Percentiles rank a stretch among this genome's conserved stretches.
These are phyloP conservation scores for Psophia crepitans DNA, from an alignment of 2,113 vertebrate genomes.

Conservation along the genomic window DNA sequence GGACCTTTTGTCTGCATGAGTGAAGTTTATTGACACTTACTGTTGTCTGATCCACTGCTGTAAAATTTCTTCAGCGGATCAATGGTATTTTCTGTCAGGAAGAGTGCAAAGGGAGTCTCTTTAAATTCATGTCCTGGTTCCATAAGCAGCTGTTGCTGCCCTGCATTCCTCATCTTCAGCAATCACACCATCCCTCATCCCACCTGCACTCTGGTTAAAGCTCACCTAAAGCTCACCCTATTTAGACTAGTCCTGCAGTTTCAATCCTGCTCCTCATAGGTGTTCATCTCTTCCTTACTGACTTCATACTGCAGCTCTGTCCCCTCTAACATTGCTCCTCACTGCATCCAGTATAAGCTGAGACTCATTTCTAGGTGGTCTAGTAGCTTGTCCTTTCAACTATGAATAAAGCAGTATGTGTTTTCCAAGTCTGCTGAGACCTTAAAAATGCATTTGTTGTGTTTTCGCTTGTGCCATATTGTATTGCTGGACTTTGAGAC, in stretches of 20 bases:
- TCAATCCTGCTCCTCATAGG: neutral
- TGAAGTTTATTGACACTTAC: neutral
- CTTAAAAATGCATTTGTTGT: neutral
- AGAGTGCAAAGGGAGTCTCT: neutral
- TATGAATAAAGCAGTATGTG: neutral
- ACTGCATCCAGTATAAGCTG: neutral
- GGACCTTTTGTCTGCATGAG: fast-evolving
- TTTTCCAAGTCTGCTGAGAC: neutral
- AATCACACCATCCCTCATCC: neutral
- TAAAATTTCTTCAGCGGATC: neutral
- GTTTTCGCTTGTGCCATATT: neutral
- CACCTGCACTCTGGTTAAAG: neutral
- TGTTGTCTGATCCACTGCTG: neutral
- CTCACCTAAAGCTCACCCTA: neutral
- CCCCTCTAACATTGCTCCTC: fast-evolving
- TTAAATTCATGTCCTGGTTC: neutral
- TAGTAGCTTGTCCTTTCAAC: neutral
- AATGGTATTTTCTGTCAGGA: neutral
- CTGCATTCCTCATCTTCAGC: neutral
- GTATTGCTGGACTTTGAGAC: neutral
- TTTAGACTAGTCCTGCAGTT: neutral
- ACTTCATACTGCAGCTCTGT: neutral
- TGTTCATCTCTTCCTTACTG: neutral
- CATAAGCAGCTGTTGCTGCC: neutral
- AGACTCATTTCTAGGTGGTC: neutral